Conservation (phyloP, 2,113 vertebrate genomes). For the Elephas maximus region DNA sequence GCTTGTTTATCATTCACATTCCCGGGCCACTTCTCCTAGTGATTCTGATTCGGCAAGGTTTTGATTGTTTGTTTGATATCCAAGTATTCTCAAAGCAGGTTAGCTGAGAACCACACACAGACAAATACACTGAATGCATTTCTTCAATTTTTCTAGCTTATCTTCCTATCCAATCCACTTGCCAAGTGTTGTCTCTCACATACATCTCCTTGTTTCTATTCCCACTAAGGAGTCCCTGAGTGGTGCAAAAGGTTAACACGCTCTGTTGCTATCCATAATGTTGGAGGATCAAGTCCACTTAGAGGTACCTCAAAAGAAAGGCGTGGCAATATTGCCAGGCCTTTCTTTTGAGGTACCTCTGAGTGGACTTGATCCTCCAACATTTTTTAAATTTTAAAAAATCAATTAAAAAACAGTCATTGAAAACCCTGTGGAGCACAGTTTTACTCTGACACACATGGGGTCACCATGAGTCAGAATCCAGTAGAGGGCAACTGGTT, state of each 20-base stretch:
- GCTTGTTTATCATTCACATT: background rate
- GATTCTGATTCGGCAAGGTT: background rate
- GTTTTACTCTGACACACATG: background rate
- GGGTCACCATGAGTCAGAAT: background rate
- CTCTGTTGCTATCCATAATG: background rate
- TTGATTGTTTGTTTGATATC: background rate
- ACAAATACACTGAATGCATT: background rate
- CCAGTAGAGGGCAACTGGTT: background rate
- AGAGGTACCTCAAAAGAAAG: background rate
- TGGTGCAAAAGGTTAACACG: background rate
- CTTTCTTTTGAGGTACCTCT: too few species aligned
- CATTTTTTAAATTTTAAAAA: too few species aligned
- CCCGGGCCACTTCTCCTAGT: background rate
- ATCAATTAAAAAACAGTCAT: background rate
- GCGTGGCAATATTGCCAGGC: background rate
- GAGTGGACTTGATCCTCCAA: background rate
- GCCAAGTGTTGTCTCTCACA: background rate
- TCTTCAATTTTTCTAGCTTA: background rate
- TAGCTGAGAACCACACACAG: background rate
- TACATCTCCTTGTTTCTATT: background rate
- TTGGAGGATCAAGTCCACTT: background rate
- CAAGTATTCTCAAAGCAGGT: background rate
- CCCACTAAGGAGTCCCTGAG: background rate
- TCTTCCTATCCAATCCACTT: background rate
- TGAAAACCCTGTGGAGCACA: background rate